Conservation (phyloP, 2,113 vertebrate genomes). For the Malurus alboscapulatus region DNA sequence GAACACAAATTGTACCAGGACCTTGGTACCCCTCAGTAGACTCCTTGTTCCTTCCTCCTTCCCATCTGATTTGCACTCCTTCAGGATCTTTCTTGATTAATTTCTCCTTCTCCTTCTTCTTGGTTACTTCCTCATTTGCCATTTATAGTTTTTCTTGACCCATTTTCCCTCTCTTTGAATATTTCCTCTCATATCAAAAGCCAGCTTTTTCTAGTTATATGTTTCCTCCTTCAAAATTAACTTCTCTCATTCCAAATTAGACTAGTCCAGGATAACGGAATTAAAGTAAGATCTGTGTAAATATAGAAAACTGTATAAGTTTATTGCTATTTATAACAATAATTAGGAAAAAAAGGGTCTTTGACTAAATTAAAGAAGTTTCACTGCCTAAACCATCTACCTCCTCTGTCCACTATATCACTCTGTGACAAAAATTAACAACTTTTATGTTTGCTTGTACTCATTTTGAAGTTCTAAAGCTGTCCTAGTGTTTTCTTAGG, state of each 20-base stretch:
- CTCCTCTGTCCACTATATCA: background rate
- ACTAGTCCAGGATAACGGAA: background rate
- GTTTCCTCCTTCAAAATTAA: background rate
- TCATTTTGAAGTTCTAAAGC: background rate
- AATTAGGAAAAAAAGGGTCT: background rate
- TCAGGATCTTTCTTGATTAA: background rate
- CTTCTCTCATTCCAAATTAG: background rate
- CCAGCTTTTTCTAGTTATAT: background rate
- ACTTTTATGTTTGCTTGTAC: background rate
- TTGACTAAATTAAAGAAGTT: background rate
- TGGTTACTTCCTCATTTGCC: background rate
- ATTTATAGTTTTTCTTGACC: background rate
- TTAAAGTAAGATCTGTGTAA: background rate
- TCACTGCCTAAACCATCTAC: background rate
- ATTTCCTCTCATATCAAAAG: background rate
- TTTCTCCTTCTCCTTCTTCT: background rate
- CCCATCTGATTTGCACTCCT: background rate
- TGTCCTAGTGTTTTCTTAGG: background rate
- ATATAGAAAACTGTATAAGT: background rate
- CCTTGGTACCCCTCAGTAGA: background rate
- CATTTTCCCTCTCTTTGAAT: background rate
- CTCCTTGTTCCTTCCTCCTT: background rate
- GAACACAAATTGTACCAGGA: background rate
- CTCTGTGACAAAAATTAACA: background rate
- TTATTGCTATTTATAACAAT: background rate